A percentile compares a stretch with the other conserved stretches of the same genome.
phyloP scores from a whole-genome alignment of 2,797 vertebrate genomes.

The Carduelis carduelis region DNA sequence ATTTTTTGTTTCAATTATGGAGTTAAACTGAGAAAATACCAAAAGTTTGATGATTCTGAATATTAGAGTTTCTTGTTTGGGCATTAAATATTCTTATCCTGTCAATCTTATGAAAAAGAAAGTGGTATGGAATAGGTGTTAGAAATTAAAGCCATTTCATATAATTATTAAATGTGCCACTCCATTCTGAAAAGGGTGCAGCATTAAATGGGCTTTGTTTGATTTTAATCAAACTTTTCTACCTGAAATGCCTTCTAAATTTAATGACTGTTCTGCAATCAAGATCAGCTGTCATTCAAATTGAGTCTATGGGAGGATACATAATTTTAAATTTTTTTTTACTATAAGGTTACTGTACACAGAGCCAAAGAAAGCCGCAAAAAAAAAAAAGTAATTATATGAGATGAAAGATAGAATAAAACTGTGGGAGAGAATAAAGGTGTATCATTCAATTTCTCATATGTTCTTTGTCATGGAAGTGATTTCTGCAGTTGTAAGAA shows the following conservation, averaged over 20 bases:
- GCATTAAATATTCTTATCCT: constrained; percentile 40
- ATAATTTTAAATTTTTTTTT: background rate
- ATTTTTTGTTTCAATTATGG: background rate
- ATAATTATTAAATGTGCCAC: constrained; percentile 58
- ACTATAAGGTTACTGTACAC: background rate
- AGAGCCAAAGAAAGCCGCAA: background rate
- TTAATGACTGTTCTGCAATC: constrained; percentile 61
- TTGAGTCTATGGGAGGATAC: background rate
- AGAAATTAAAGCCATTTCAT: constrained; percentile 67
- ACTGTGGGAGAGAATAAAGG: background rate
- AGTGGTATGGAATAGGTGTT: background rate
- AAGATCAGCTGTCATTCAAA: constrained; percentile 52
- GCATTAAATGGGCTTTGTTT: constrained; percentile 69
- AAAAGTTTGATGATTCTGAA: background rate
- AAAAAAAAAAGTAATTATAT: background rate
- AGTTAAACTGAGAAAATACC: background rate
- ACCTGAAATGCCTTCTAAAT: constrained; percentile 47
- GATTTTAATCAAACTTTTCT: constrained; percentile 71
- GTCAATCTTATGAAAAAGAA: constrained; percentile 47
- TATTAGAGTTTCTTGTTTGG: constrained; percentile 23
- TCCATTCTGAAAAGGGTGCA: constrained; percentile 40
- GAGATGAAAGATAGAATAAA: background rate
- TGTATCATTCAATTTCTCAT: background rate
- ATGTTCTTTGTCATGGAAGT: background rate
- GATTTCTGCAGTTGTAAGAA: background rate